These are phyloP conservation scores for Orientallactaga sibirica DNA, from an alignment of 2,797 vertebrate species.

Conservation along the genomic window DNA sequence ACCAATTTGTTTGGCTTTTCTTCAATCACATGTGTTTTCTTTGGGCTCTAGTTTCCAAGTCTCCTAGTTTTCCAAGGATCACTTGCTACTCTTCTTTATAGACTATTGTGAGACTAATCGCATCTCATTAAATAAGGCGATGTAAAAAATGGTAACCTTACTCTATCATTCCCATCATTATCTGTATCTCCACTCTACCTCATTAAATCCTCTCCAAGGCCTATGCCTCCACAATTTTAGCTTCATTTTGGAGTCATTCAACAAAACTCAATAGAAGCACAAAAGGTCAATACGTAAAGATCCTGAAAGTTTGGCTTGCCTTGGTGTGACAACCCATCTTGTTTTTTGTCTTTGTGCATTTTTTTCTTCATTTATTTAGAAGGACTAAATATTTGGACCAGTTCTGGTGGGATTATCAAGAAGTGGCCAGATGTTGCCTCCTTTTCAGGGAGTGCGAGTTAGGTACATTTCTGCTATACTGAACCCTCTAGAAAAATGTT, in stretches of 20 bases:
- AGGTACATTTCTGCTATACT: background rate
- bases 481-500: background rate
- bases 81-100: background rate
- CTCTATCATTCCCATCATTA: background rate
- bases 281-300: slow-evolving; percentile 31
- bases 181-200: background rate
- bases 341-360: slow-evolving; percentile 7
- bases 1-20: slow-evolving; percentile 24
- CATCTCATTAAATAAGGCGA: background rate
- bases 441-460: background rate
- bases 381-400: too few relatives aligned
- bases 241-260: slow-evolving; percentile 48
- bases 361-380: slow-evolving; percentile 24
- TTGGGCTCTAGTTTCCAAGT: background rate
- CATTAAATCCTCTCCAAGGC: slow-evolving; percentile 39
- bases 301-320: slow-evolving; percentile 11
- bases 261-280: slow-evolving; percentile 42
- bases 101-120: background rate
- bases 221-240: slow-evolving; percentile 13
- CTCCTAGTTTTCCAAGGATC: background rate
- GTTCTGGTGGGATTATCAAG: slow-evolving; percentile 1
- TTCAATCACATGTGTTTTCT: slow-evolving; percentile 17
- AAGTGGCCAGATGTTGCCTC: background rate
- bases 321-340: slow-evolving; percentile 7
- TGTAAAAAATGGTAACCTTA: background rate